Evolutionary conservation across 2,113 vertebrate species (phyloP).

Genomic region (Oplegnathus fasciatus): DNA sequence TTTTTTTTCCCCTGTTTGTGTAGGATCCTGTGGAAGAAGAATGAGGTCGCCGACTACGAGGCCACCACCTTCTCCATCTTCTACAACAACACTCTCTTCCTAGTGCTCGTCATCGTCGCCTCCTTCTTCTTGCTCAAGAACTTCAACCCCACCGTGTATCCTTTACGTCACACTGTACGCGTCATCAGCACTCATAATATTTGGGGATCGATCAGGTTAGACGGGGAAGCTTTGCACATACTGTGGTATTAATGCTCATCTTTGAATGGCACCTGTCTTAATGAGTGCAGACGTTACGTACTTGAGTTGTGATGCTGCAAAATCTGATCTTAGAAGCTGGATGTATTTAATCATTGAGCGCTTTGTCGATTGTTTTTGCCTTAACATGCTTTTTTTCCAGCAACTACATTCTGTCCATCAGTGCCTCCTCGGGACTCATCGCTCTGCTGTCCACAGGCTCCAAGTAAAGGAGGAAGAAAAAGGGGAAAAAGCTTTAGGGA

Average conservation of each 20-base stretch:
- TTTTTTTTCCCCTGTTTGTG: neutral
- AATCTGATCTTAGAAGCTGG: neutral
- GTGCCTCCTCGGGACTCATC: conserved; percentile 96
- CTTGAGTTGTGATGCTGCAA: neutral
- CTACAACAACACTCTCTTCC: conserved; percentile 98
- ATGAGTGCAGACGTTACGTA: neutral
- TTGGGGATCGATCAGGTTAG: neutral
- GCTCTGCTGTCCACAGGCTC: conserved; percentile 97
- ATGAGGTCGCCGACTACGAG: conserved; percentile 98
- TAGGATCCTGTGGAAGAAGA: conserved; percentile 99
- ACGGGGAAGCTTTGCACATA: neutral
- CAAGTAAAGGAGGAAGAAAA: conserved; percentile 84
- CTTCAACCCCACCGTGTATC: conserved; percentile 99
- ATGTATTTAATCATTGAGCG: neutral
- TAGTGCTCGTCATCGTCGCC: conserved; percentile 94
- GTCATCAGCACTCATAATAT: neutral
- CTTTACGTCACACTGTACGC: conserved; percentile 73
- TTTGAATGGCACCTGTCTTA: too few species aligned
- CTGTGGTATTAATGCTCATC: neutral
- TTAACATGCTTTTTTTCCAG: conserved; percentile 86
- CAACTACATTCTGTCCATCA: conserved; percentile 98
- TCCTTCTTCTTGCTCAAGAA: conserved; percentile 98
- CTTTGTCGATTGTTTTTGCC: conserved; percentile 55
- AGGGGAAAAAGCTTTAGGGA: neutral
- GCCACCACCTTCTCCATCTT: conserved; percentile 99